Percentiles rank a stretch among this genome's conserved stretches.
These are phyloP conservation scores for Ormyrus rosae DNA, from an alignment of 2,888 invertebrate genomes.

Conservation along the genomic window DNA sequence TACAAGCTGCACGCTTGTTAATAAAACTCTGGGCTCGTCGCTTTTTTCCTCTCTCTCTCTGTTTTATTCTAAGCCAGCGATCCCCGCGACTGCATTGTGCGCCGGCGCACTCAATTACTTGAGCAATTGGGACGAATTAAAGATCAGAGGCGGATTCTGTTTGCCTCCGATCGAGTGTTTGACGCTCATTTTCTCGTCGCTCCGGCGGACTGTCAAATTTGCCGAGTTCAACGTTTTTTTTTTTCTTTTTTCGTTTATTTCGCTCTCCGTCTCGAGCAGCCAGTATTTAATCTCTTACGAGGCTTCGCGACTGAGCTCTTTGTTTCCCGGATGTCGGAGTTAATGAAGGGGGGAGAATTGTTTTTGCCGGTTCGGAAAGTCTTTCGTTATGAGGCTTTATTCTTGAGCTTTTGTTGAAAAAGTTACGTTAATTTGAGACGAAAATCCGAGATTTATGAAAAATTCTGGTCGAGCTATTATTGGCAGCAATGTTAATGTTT, in stretches of 20 bases:
- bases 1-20: no score
- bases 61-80: neutral
- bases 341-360: no score
- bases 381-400: no score
- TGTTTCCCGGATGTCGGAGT: neutral
- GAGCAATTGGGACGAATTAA: conserved; percentile 7
- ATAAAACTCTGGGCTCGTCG: no score
- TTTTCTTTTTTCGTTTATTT: neutral
- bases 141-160: conserved; percentile 1
- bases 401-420: no score
- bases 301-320: neutral
- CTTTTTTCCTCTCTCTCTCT: neutral
- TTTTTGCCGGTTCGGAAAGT: no score
- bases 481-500: no score
- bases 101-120: neutral
- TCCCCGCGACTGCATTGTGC: no score
- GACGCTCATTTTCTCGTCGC: neutral
- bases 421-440: no score
- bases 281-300: conserved; percentile 3
- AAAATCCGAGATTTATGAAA: no score
- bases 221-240: neutral
- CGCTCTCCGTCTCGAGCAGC: neutral
- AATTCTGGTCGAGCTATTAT: no score
- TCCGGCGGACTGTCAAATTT: neutral
- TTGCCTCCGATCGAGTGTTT: neutral